A percentile compares a stretch with the other conserved stretches of the same genome.
Evolutionary conservation across 92 coral and sea anemone species (phyloP).

Genomic region (Blastomussa wellsi): DNA sequence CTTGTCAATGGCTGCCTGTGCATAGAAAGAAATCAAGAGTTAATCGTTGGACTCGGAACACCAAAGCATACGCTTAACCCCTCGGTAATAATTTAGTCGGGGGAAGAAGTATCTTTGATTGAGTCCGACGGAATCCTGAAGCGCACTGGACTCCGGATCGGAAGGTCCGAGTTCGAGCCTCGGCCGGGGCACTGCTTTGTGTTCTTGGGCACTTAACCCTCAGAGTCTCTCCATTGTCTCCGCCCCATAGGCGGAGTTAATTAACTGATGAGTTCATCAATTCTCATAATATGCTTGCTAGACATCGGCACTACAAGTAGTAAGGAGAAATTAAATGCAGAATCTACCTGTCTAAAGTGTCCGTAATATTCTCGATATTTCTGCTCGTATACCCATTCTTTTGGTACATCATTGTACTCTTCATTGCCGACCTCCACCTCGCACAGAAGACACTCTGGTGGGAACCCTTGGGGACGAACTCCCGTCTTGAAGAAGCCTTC

Average conservation of each 20-base stretch:
- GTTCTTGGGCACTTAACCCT: too few relatives aligned
- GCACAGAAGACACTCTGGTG: conserved; percentile 80
- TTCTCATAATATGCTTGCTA: not conserved
- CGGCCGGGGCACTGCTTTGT: too few relatives aligned
- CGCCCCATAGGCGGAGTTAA: too few relatives aligned
- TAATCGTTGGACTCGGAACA: not conserved
- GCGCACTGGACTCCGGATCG: too few relatives aligned
- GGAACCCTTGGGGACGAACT: conserved; percentile 86
- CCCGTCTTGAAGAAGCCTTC: conserved; percentile 75
- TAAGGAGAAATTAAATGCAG: not conserved
- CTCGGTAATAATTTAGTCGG: not conserved
- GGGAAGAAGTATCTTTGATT: too few relatives aligned
- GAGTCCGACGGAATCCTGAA: too few relatives aligned
- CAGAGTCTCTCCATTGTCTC: too few relatives aligned
- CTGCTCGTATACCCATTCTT: conserved; percentile 69
- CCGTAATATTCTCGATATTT: conserved; percentile 66
- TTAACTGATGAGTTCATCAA: not conserved
- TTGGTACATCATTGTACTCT: conserved; percentile 62
- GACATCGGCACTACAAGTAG: not conserved
- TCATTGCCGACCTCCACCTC: conserved; percentile 77
- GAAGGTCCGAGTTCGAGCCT: too few relatives aligned
- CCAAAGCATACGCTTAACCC: not conserved
- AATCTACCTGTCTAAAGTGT: conserved; percentile 64
- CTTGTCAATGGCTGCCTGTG: conserved; percentile 84
- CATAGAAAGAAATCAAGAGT: not conserved